Evolutionary conservation across 2,113 vertebrate genomes (phyloP), one percentile per base, ranked within the genome.

Genomic region (Bufo gargarizans): DNA sequence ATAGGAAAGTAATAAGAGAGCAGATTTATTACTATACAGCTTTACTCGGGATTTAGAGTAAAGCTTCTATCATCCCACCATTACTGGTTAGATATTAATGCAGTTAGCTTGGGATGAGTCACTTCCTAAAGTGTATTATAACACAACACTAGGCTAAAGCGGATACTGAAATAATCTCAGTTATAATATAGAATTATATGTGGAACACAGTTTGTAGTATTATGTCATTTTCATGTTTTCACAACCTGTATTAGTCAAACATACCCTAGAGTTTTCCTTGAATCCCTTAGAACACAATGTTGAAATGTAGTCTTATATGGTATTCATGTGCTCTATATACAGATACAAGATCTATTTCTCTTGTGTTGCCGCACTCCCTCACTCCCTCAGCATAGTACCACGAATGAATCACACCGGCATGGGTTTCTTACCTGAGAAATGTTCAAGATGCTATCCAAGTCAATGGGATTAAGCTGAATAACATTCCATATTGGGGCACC

Each of bases 401-500:
- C 71, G 45, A 43, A 72, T 72, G 13, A 43, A 45, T 45, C 33
- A 45, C 33, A 71, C 1, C 2, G 69, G 1, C 63, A 10, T 67
- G 20, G 22, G 17, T 19, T 19, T 14, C 91, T 91, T 79, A 96
- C 95, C 92, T 94, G 91, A 67, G 89, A 87, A 17, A 91, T 49
- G 77, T 91, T 91, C 16, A 96, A 92, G 0, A 94, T 91, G 33
- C 92, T 90, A 0, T 95, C 92, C 56, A 96, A 90, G 58, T 93
- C 43, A 0, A 93, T 94, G 43, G 92, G 90, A 5, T 88, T 89
- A 0, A 95, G 91, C 55, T 93, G 90, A 78, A 96, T 91, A 61
- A 96, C 91, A 4, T 91, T 91, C 95, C 95, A 95, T 82, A 96
- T 93, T 0, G 92, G 92, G 0, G 93, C 93, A 0, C 94, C 93